phyloP scores from a whole-genome alignment of 2,113 vertebrate species.

The Zootoca vivipara region DNA sequence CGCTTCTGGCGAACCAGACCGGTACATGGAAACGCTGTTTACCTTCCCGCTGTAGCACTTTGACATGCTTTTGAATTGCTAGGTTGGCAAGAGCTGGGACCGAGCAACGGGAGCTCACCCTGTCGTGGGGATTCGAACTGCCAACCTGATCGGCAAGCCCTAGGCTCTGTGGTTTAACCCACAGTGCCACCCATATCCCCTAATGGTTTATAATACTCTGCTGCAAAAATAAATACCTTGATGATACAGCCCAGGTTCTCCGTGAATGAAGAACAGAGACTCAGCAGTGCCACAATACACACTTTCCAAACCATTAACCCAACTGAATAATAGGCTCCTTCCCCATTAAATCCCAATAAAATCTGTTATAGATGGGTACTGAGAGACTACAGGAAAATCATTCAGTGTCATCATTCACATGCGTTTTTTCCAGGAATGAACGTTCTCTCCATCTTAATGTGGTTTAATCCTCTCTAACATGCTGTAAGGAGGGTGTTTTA shows the following conservation, averaged over 20 bases:
- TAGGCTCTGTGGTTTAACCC: no score
- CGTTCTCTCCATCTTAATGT: slow-evolving; percentile 18
- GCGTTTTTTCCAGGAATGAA: background rate
- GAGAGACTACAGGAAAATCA: slow-evolving; percentile 43
- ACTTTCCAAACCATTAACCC: slow-evolving; percentile 47
- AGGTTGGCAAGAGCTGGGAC: no score
- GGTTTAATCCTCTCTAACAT: slow-evolving; percentile 36
- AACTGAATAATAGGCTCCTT: slow-evolving; percentile 17
- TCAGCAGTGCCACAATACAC: slow-evolving; percentile 16
- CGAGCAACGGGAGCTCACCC: no score
- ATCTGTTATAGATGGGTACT: slow-evolving; percentile 44
- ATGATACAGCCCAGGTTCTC: slow-evolving; percentile 39
- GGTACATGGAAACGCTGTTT: no score
- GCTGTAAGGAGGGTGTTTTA: slow-evolving; percentile 35
- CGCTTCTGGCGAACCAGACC: no score
- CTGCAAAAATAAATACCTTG: slow-evolving; percentile 46
- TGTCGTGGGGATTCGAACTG: no score
- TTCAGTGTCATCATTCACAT: slow-evolving; percentile 23
- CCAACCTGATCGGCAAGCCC: no score
- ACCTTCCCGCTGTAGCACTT: no score
- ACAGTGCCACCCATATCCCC: no score
- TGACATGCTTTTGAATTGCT: no score
- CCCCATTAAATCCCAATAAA: slow-evolving; percentile 41
- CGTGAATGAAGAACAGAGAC: slow-evolving; percentile 38
- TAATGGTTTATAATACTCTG: slow-evolving; percentile 43